Percentiles rank a stretch among this genome's conserved stretches.
Conservation (phyloP, 2,888 invertebrate species). For the Ophraella communa region DNA sequence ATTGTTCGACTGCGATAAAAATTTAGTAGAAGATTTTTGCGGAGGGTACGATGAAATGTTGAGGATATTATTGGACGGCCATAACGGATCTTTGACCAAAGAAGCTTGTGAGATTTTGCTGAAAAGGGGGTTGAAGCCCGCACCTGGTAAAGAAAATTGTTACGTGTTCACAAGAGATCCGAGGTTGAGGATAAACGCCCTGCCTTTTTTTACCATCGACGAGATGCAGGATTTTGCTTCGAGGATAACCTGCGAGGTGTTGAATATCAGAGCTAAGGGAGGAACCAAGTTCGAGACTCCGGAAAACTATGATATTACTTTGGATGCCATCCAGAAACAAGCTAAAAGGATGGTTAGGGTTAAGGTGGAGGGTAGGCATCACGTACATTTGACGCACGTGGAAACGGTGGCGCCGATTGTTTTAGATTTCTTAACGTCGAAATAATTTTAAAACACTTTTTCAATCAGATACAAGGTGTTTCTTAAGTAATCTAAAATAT, state of each 20-base stretch:
- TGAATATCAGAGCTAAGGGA: constrained; percentile 78
- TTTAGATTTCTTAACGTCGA: constrained; percentile 65
- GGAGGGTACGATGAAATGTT: constrained; percentile 80
- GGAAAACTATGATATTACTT: constrained; percentile 70
- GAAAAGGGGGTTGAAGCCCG: constrained; percentile 75
- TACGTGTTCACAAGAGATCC: constrained; percentile 78
- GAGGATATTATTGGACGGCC: constrained; percentile 74
- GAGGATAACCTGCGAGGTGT: constrained; percentile 75
- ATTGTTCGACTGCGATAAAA: constrained; percentile 73
- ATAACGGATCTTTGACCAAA: constrained; percentile 72
- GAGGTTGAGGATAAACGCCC: constrained; percentile 72
- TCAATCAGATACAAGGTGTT: too few relatives aligned
- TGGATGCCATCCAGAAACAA: constrained; percentile 68
- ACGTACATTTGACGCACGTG: constrained; percentile 80
- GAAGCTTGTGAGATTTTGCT: constrained; percentile 75
- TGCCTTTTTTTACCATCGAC: constrained; percentile 76
- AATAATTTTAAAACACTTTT: too few relatives aligned
- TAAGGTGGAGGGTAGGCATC: constrained; percentile 81
- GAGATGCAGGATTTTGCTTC: constrained; percentile 71
- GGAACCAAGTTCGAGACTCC: constrained; percentile 74
- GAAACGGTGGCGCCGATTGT: constrained; percentile 70
- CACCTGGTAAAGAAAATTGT: constrained; percentile 47
- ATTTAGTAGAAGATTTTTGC: constrained; percentile 69
- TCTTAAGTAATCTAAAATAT: too few relatives aligned
- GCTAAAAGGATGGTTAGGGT: constrained; percentile 68